Percentiles rank a stretch among this genome's conserved stretches.
Conservation (phyloP, 2,797 vertebrate genomes). For the Peromyscus eremicus region DNA sequence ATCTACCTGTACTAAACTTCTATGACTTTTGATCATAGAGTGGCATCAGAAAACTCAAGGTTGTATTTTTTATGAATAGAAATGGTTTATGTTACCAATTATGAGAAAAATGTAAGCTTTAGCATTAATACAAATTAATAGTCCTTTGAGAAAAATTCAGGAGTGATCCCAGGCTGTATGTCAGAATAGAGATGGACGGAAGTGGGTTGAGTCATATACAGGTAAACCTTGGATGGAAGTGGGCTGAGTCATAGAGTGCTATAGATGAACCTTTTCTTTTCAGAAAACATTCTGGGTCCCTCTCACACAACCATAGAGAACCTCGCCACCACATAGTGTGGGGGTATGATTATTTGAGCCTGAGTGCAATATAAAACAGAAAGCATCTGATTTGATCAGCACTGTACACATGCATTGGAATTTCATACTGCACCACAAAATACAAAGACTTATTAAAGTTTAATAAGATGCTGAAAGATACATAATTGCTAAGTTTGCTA, state of each 20-base stretch:
- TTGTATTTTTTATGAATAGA: background rate
- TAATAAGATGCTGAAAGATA: background rate
- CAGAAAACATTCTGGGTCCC: background rate
- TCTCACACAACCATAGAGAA: background rate
- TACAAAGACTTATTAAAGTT: background rate
- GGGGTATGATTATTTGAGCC: background rate
- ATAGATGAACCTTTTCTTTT: background rate
- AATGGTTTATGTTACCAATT: background rate
- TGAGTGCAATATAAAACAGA: conserved; percentile 22
- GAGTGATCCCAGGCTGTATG: background rate
- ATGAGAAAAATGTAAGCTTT: background rate
- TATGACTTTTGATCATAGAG: background rate
- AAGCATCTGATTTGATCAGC: background rate
- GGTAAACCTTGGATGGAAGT: background rate
- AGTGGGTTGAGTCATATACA: background rate
- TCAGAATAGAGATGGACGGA: background rate
- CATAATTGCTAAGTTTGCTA: background rate
- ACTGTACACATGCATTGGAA: background rate
- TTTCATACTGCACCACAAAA: background rate
- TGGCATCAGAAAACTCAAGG: background rate
- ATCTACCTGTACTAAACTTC: background rate
- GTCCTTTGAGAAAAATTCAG: background rate
- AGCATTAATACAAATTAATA: conserved; percentile 16
- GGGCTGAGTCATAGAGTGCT: background rate
- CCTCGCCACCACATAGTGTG: background rate